phyloP scores from a whole-genome alignment of 2,888 invertebrate species.

The Cantharis nigra region DNA sequence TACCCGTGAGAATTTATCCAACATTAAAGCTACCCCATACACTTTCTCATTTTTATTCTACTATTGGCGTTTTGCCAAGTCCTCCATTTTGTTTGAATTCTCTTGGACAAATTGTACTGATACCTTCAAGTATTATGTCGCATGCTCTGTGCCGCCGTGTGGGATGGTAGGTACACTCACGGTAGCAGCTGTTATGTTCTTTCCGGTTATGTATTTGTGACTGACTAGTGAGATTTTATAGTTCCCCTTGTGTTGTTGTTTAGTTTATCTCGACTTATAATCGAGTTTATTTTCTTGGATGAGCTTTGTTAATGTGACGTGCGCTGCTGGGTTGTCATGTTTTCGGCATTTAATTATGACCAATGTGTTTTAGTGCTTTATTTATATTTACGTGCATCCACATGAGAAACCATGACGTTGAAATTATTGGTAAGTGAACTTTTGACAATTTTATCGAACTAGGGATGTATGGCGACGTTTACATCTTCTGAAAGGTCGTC shows the following conservation, averaged over 20 bases:
- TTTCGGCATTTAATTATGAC: neutral
- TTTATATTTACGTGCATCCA: neutral
- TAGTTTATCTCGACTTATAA: slow-evolving; percentile 16
- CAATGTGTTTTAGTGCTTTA: neutral
- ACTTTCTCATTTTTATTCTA: slow-evolving; percentile 2
- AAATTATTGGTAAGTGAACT: slow-evolving; percentile 2
- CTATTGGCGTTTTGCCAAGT: slow-evolving; percentile 22
- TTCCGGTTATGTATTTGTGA: slow-evolving; percentile 28
- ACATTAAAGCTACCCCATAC: slow-evolving; percentile 3
- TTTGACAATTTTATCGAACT: neutral
- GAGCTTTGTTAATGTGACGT: neutral
- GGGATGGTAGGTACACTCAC: slow-evolving; percentile 29
- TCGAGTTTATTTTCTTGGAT: slow-evolving; percentile 16
- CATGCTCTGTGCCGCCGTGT: slow-evolving; percentile 29
- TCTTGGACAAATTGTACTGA: slow-evolving; percentile 30
- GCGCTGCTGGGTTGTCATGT: neutral
- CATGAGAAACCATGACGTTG: neutral
- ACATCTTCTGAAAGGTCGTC: slow-evolving; percentile 18
- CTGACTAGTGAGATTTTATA: slow-evolving; percentile 13
- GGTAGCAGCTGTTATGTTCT: slow-evolving; percentile 30
- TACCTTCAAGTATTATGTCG: slow-evolving; percentile 29
- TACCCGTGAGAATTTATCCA: neutral
- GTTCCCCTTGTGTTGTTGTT: slow-evolving; percentile 12
- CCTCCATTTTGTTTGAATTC: slow-evolving; percentile 33
- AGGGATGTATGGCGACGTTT: neutral